A percentile compares a stretch with the other conserved stretches of the same genome.
These are phyloP conservation scores for Phengaris arion DNA, from an alignment of 2,888 invertebrate genomes.

Conservation along the genomic window DNA sequence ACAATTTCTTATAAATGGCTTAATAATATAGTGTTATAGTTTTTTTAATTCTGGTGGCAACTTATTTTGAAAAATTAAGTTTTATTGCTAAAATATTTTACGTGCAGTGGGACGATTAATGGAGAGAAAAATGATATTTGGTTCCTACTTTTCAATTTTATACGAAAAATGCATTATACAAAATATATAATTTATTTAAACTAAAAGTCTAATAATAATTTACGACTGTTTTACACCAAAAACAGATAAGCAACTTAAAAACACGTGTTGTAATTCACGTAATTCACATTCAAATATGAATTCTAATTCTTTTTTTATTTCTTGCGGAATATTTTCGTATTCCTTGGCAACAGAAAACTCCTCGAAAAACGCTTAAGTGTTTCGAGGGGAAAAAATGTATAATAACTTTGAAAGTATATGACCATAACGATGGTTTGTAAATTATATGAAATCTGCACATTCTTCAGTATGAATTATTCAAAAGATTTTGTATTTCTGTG, in stretches of 20 bases:
- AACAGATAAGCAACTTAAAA: background rate
- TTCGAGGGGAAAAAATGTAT: conserved; percentile 15
- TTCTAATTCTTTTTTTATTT: background rate
- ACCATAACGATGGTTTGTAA: conserved; percentile 17
- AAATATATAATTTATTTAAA: too few species aligned
- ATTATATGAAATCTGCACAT: conserved; percentile 9
- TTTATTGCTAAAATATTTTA: too few species aligned
- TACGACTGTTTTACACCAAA: background rate
- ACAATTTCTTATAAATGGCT: background rate
- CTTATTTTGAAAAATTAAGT: too few species aligned
- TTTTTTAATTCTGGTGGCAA: background rate
- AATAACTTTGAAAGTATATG: conserved; percentile 26
- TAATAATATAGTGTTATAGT: too few species aligned
- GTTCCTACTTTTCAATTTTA: too few species aligned
- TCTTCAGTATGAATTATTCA: conserved; percentile 14
- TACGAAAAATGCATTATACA: too few species aligned
- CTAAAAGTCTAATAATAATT: too few species aligned
- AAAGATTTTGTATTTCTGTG: background rate
- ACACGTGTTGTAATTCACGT: background rate
- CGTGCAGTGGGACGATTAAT: too few species aligned
- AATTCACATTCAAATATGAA: background rate
- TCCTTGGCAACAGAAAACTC: conserved; percentile 23
- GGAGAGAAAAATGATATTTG: too few species aligned
- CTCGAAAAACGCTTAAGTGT: conserved; percentile 19
- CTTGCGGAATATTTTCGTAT: conserved; percentile 7